Conservation (phyloP, 2,797 vertebrate genomes). For the Eulemur mongoz region DNA sequence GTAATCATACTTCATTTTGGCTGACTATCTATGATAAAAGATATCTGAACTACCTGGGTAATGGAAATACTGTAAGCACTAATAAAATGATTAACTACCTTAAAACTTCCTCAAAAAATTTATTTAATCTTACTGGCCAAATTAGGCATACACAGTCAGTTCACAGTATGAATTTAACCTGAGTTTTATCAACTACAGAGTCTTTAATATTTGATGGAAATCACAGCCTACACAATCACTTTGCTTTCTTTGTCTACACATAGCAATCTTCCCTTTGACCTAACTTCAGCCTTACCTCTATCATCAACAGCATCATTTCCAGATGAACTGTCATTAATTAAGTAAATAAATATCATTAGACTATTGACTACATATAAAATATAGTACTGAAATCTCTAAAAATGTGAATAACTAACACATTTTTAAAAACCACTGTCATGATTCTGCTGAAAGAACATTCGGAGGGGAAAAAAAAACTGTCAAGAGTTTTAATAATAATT, state of each 20-base stretch:
- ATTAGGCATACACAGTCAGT: background rate
- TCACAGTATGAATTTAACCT: background rate
- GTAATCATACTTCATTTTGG: background rate
- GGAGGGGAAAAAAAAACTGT: no score
- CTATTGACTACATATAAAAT: background rate
- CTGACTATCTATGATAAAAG: background rate
- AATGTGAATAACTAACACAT: background rate
- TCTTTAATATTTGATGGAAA: background rate
- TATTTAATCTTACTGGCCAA: background rate
- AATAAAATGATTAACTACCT: constrained; percentile 14
- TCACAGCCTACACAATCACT: background rate
- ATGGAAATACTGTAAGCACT: constrained; percentile 1
- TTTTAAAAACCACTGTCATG: background rate
- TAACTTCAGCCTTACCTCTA: background rate
- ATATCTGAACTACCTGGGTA: background rate
- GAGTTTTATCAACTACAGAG: background rate
- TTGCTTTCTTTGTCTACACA: background rate
- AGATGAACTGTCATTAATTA: background rate
- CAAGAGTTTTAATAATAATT: background rate
- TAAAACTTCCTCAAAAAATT: constrained; percentile 2
- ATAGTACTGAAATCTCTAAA: background rate
- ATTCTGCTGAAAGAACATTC: no score
- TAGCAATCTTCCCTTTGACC: background rate
- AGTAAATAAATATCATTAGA: background rate
- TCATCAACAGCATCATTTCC: background rate